Evolutionary conservation across 1,140 invertebrate species (phyloP), one percentile per base, ranked within the genome.

Genomic region (Nymphalis io): DNA sequence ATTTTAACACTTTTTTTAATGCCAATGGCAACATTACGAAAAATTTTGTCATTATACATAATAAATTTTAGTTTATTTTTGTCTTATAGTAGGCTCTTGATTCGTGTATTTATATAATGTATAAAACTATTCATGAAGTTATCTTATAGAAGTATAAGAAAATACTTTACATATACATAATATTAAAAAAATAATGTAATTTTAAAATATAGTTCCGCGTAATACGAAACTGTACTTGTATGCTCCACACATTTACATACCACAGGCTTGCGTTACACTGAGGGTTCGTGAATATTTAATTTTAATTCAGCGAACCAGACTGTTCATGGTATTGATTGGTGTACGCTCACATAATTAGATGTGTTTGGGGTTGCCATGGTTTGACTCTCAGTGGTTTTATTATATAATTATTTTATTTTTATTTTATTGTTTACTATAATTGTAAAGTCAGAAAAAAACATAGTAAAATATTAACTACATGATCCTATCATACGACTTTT

Each of bases 201-300:
- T 8, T 27, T 27, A 55, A 21, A 21, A 16, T 13, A 27, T 55
- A 27, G 5, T n/a, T 23, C 21, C 13, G 20, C 51, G 33, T 38
- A 20, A 63, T 63, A 64, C 62, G 51, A 23, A 63, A 48, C 42
- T 13, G 3, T 16, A 57, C 38, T 42, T 48, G 55, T 60, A 44
- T 70, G 74, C 73, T 72, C 58, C 65, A 21, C 62, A 72, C 60
- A 75, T 75, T 72, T 73, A 73, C 75, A 75, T 73, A 75, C 63
- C 48, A 73, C 73, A 72, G 58, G 66, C 57, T 64, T 70, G 59
- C 44, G 23, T 51, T 65, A 70, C 58, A 62, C 65, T 46, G 66
- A 70, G 62, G 60, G 69, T 48, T 75, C 66, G 68, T 78, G 76
- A 78, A 78, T 78, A 78, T 73, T 71, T 78, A 71, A 78, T 75